A percentile compares a stretch with the other conserved stretches of the same genome.
Evolutionary conservation across 2,113 vertebrate genomes (phyloP).

Genomic region (Calidris pugnax): DNA sequence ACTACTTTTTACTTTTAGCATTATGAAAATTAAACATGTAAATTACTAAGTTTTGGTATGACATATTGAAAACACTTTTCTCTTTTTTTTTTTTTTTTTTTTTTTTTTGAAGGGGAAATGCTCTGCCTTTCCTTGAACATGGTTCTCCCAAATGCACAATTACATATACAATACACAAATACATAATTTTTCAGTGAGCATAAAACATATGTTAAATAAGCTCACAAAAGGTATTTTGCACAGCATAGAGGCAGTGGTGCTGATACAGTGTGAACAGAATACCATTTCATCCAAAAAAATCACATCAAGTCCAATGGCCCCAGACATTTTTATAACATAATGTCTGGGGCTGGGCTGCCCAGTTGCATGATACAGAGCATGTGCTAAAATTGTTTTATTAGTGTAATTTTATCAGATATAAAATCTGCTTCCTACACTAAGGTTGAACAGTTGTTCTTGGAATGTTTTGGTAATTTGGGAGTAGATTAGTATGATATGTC

Average conservation of each 20-base stretch:
- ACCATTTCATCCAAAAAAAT: not conserved
- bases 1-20: not conserved
- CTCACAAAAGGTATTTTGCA: not conserved
- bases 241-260: not conserved
- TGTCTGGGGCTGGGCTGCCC: not conserved
- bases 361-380: not conserved
- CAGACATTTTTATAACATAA: not conserved
- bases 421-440: not conserved
- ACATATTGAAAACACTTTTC: not conserved
- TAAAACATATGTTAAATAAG: not conserved
- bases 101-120: not conserved
- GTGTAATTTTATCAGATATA: not conserved
- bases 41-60: not conserved
- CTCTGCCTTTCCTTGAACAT: not conserved
- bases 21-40: not conserved
- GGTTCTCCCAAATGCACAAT: not conserved
- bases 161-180: not conserved
- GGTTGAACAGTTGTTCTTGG: not conserved
- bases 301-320: not conserved
- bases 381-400: slow-evolving; percentile 4
- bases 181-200: not conserved
- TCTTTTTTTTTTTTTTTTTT: not conserved
- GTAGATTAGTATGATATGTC: not conserved
- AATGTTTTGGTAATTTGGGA: slow-evolving; percentile 13
- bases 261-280: not conserved